phyloP scores from a whole-genome alignment of 2,888 invertebrate genomes.

The Nycteola revayana region DNA sequence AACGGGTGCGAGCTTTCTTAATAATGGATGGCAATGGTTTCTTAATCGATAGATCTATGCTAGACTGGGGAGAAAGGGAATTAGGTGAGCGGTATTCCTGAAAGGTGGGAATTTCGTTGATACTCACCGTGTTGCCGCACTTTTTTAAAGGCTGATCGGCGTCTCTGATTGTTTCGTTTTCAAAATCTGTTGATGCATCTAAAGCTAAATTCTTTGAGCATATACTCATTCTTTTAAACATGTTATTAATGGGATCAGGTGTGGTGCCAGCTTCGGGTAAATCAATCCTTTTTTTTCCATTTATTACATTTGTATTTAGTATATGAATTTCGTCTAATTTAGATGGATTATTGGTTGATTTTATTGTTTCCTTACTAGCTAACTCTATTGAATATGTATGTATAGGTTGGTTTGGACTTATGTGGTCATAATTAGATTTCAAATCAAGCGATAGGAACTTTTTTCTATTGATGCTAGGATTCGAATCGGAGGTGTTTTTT shows the following conservation, averaged over 20 bases:
- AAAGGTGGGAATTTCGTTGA: conserved; percentile 75
- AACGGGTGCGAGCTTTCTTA: conserved; percentile 60
- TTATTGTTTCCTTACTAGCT: too few species aligned
- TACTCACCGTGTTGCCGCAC: conserved; percentile 68
- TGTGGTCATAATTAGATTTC: conserved; percentile 46
- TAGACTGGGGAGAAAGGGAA: conserved; percentile 51
- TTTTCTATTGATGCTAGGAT: conserved; percentile 36
- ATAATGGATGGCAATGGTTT: conserved; percentile 62
- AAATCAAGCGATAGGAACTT: conserved; percentile 59
- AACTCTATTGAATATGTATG: conserved; percentile 30
- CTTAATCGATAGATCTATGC: conserved; percentile 50
- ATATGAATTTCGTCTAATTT: neutral
- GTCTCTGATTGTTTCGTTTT: conserved; percentile 8
- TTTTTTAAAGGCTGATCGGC: conserved; percentile 40
- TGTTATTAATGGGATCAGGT: conserved; percentile 43
- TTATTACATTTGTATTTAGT: conserved; percentile 17
- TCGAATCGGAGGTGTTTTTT: conserved; percentile 1
- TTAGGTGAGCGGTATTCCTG: conserved; percentile 74
- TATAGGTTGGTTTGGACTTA: conserved; percentile 18
- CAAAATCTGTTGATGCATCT: conserved; percentile 8
- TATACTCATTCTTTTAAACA: conserved; percentile 57
- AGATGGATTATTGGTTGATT: too few species aligned
- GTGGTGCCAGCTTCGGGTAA: conserved; percentile 46
- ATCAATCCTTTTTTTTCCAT: too few species aligned
- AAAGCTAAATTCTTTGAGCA: conserved; percentile 28